Base-by-base conservation (phyloP, 2,888 invertebrate genomes). In the Abscondita cerata region DNA sequence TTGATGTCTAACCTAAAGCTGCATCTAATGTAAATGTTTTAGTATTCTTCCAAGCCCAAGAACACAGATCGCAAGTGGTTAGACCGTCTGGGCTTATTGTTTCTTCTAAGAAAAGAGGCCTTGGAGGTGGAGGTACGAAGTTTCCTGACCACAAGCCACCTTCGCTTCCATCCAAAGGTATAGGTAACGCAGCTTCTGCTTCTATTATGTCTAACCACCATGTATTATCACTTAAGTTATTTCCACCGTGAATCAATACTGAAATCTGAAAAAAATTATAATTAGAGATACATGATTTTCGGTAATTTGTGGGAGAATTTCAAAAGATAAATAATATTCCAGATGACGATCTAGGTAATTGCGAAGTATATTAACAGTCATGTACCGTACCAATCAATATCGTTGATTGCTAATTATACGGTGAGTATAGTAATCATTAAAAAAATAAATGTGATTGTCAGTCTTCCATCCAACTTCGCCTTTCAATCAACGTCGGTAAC, bases 1-100 rank as follows among this genome's bases (percentile, higher is more conserved):
- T 25, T 25, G 6, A 25, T 25, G 2, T 25, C 84, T 82, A 76
- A 87, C 87, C 87, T 74, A 85, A 81, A 68, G 86, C 83, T 67
- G 84, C 83, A 71, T 87, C 87, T 68, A 84, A 60, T 4, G 72
- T 68, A 82, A 84, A 80, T 81, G 72, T 66, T 52, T 74, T 73
- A 46, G 68, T 71, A 20, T 81, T 82, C 75, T 86, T 85, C 84
- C 87, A 86, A 72, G 89, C 89, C 89, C 89, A 89, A 70, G 88
- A 84, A 79, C 89, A 89, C 70, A 89, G 83, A 81, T 89, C 89
- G 80, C 89, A 89, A 75, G 89, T 89, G 73, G 89, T 89, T 69
- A 89, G 83, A 62, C 89, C 89, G 79, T 89, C 89, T 63, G 87
- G 83, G 68, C 84, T 83, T 69, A 85, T 84, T 67, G 81, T 83